Evolutionary conservation across 1,140 invertebrate genomes (phyloP), one percentile per base, ranked within the genome.

Genomic region (Polypedilum pembai): DNA sequence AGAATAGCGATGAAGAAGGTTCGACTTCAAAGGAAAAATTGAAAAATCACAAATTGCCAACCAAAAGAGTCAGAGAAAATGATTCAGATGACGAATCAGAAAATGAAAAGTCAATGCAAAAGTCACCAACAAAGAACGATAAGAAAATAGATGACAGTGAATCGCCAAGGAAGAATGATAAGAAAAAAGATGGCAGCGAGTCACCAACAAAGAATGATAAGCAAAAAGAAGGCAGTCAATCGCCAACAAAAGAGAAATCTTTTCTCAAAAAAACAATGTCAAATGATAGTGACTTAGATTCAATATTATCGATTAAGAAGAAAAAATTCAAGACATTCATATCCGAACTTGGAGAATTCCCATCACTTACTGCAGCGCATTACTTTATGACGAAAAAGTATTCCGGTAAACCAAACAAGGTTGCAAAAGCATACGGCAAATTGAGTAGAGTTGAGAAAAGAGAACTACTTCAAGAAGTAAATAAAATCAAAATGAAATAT

Each of bases 301-400:
- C 45, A 17, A 2, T 15, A 56, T 15, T 17, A 8, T 17, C 45
- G 7, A 12, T 56, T 56, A 56, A 56, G n/a, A 12, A 17, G n/a
- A 56, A 56, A 17, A 56, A 56, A 56, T 15, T 15, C 45, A 56
- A 56, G n/a, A 3, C 10, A 17, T 12, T 15, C 45, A 56, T 15
- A 56, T 17, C 10, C 10, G n/a, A 56, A 20, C 8, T 69, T 69
- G 65, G 20, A 10, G 15, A n/a, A 69, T 69, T 8, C 20, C 65
- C 65, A 21, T 69, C 65, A 0, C 17, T 20, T 3, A 69, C 15
- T 3, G 18, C 65, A 8, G 65, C 65, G 5, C 65, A 69, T 69
- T 69, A 69, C 65, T 69, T 69, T 69, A 69, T 69, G 65, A 18
- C 65, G 18, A n/a, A 69, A 21, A 20, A 18, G 17, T 69, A 69